Base-by-base conservation (phyloP, 1,140 invertebrate species). In the Caenorhabditis brenneri region DNA sequence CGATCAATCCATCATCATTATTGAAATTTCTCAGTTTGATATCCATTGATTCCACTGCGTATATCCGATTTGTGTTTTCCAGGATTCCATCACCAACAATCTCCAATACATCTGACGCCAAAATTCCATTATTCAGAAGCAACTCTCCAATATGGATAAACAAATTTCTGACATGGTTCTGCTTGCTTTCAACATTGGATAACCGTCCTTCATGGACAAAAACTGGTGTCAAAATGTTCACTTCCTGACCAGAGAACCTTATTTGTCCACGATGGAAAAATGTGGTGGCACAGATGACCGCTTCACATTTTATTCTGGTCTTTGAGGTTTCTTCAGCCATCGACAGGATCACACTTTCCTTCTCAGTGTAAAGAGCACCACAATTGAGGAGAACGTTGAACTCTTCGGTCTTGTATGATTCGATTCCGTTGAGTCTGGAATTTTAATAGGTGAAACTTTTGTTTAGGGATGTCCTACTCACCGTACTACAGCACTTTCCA, bases 1-100 rank as follows among this genome's bases (percentile, higher is more conserved):
- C 81, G 4, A 82, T 82, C 12, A 82, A n/a, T 49, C 81, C 81
- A 36, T 82, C 81, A 65, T 82, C 81, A n/a, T 82, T 82, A 42
- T 49, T 33, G 9, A 82, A 82, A 36, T 82, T 82, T 16, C 81
- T 69, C 58, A 82, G 22, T 9, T 42, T 27, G 15, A 82, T 82
- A 42, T 69, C 81, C 81, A 82, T 82, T 12, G 81, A 65, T 7
- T 82, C 81, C 9, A 60, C 81, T 5, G 81, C 81, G 49, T 65
- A 82, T 19, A 82, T 82, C 16, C 81, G n/a, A 65, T 60, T 60
- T 10, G 55, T 58, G n/a, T 82, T 82, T n/a, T 82, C 81, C n/a
- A 82, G 58, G 12, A 82, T 46, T 10, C 81, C 81, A 24, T 82
- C 81, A 19, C 81, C 81, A 29, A 51, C 60, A 19, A 82, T 82